Base-by-base conservation (phyloP, 2,888 invertebrate genomes). In the Melinopterus prodromus region DNA sequence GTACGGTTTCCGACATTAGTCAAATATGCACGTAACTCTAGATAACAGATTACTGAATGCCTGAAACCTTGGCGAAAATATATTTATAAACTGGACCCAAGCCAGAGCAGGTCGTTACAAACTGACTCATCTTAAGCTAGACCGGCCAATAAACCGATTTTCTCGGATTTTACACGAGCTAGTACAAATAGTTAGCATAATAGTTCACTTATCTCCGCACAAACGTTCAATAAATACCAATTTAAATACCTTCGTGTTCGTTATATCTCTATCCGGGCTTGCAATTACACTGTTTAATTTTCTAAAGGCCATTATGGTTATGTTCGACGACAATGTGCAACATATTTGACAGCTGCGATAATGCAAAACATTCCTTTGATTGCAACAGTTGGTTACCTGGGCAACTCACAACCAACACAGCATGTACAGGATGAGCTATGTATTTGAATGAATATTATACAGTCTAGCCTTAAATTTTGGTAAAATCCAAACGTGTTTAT, bases 221-320 rank as follows among this genome's bases (percentile, higher is more conserved):
- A 26, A 26, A 26, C 26, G 26, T 26, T 26, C 26, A 26, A 26
- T 1, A 26, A 26, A 26, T 26, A 26, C 26, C 78, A 71, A 77
- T 74, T 74, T 79, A 80, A 79, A 71, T 84, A 84, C 84, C 84
- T 84, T 84, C 6, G 83, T 69, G 79, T 84, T 84, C 26, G 77
- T 77, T 38, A 79, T 80, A 80, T 84, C 84, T 80, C 82, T 79
- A 77, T 84, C 83, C 9, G 82, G 82, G 71, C 78, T 72, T 16
- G 75, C 77, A 69, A 81, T 71, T 16, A 84, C 83, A 70, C 81
- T 82, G 74, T 81, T 80, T 72, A 84, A 76, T 12, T 81, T 79
- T 74, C 78, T 72, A 70, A 77, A 79, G 9, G 79, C n/a, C 80
- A 82, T 81, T 16, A 36, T 15, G 53, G 71, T 16, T n/a, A 26